Evolutionary conservation across 2,113 vertebrate genomes (phyloP).

Genomic region (Micromys minutus): DNA sequence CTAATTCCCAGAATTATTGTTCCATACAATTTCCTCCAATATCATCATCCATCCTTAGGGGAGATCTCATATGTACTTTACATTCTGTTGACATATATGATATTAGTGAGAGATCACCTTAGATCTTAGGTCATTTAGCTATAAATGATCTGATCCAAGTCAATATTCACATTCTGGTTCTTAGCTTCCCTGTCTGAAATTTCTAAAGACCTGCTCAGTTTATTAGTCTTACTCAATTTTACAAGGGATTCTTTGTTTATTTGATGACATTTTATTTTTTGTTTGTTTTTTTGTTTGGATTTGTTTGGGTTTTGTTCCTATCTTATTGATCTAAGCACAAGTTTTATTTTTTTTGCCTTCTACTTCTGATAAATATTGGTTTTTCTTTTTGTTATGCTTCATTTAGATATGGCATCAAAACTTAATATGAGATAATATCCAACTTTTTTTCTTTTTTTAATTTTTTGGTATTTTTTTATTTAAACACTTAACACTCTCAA

Average conservation of each 20-base stretch:
- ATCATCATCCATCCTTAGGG: not conserved
- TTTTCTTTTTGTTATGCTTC: not conserved
- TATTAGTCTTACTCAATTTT: not conserved
- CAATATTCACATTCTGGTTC: not conserved
- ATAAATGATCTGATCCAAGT: too few species aligned
- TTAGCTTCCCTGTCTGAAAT: not conserved
- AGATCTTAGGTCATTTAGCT: not conserved
- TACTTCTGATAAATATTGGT: not conserved
- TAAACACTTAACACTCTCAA: not conserved
- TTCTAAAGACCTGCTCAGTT: not conserved
- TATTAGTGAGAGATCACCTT: not conserved
- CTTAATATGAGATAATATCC: not conserved
- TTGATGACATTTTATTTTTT: not conserved
- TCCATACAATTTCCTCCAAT: not conserved
- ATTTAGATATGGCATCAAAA: not conserved
- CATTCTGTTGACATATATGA: not conserved
- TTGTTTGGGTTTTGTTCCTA: too few species aligned
- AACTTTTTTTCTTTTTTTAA: not conserved
- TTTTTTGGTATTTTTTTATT: not conserved
- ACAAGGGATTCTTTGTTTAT: not conserved
- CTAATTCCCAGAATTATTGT: not conserved
- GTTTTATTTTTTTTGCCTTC: too few species aligned
- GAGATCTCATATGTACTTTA: not conserved
- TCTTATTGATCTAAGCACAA: too few species aligned
- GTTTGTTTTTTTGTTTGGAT: not conserved